Conservation (phyloP, 1,140 invertebrate species). For the Lasioglossum albipes region DNA sequence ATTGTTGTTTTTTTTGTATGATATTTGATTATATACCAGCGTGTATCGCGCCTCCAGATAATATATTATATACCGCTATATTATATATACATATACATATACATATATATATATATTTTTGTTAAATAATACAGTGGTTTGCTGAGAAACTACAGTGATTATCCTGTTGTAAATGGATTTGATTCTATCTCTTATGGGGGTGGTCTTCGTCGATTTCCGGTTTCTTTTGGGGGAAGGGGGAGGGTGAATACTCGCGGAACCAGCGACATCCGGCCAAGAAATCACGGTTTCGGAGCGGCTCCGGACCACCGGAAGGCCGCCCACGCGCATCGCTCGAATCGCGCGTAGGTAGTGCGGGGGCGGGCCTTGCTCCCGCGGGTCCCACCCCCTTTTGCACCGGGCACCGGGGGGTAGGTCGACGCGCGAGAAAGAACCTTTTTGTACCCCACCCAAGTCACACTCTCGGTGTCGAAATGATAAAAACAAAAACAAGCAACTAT, state of each 20-base stretch:
- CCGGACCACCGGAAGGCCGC: not conserved
- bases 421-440: constrained; percentile 60
- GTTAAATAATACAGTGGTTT: constrained; percentile 76
- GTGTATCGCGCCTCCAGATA: constrained; percentile 51
- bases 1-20: constrained; percentile 78
- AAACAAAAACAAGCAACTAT: constrained; percentile 47
- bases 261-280: not conserved
- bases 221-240: not conserved
- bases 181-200: constrained; percentile 51
- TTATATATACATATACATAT: constrained; percentile 60
- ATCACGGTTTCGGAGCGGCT: not conserved
- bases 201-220: not conserved
- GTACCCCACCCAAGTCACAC: constrained; percentile 72
- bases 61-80: constrained; percentile 63
- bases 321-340: not conserved
- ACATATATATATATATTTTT: constrained; percentile 72
- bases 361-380: not conserved
- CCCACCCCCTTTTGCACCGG: not conserved
- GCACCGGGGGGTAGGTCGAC: not conserved
- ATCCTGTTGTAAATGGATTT: constrained; percentile 64
- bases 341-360: not conserved
- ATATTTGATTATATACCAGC: constrained; percentile 72
- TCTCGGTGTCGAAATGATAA: constrained; percentile 67
- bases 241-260: not conserved
- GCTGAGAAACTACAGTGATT: constrained; percentile 69